Base-by-base conservation (phyloP, 2,888 invertebrate genomes). In the Chelonus formosanus region DNA sequence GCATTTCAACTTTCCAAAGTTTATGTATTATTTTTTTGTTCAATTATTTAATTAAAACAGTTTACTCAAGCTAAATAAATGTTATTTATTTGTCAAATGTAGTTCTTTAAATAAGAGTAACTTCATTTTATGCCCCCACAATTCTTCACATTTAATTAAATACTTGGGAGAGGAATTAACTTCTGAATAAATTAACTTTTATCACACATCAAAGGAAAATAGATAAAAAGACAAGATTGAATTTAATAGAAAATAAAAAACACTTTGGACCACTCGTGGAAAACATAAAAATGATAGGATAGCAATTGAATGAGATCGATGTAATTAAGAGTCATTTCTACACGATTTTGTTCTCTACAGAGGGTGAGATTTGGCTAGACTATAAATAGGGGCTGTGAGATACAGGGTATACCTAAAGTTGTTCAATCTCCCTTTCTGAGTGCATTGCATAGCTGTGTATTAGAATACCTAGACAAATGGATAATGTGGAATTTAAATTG, bases 321-420 rank as follows among this genome's bases (percentile, higher is more conserved):
- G 84, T 83, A 84, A 84, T 84, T 83, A 84, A 84, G 82, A 81
- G 83, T 81, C 80, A 81, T 84, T 84, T 83, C 83, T 81, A 77
- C 82, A 78, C 79, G 80, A 82, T 80, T 81, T 81, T 80, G 60
- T 64, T 52, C 48, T 65, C 47, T 53, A 20, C 56, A 43, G 55
- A 40, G 67, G 70, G 67, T 71, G 74, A 71, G 75, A 71, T 74
- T 70, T 73, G 74, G 73, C 70, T 75, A 73, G 74, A 76, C 78
- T 74, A 79, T 76, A 80, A 78, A 79, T 80, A 79, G 79, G 68
- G 70, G 69, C 66, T 61, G 65, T 57, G 60, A 35, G 56, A 61
- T 53, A 59, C 63, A 60, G 68, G 63, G 65, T 50, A 45, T 60
- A 35, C 34, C 31, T 35, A 10, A 7, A 43, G 43, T n/a, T 54